A percentile compares a stretch with the other conserved stretches of the same genome.
These are phyloP conservation scores for Pseudoatta argentina DNA, from an alignment of 1,140 invertebrate genomes.

Conservation along the genomic window DNA sequence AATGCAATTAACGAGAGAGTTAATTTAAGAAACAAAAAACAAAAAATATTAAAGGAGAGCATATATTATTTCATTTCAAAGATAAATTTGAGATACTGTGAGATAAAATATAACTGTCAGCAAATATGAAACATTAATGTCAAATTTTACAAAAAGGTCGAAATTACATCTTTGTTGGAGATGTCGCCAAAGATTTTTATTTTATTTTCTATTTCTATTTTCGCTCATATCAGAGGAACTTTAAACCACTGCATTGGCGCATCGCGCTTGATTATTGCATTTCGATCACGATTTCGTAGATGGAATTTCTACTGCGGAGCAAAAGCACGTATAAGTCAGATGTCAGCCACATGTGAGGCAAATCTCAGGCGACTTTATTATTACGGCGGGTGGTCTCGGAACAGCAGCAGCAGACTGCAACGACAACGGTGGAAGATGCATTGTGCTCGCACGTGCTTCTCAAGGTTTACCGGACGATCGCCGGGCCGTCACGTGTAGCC, in stretches of 20 bases:
- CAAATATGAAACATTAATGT: background rate
- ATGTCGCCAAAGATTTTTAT: background rate
- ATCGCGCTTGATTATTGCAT: constrained; percentile 17
- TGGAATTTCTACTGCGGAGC: background rate
- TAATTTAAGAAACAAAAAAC: background rate
- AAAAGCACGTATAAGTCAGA: background rate
- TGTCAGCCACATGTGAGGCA: constrained; percentile 21
- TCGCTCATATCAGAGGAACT: background rate
- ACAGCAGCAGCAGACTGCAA: background rate
- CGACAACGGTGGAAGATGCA: background rate
- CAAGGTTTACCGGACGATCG: constrained; percentile 14
- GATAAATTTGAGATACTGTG: background rate
- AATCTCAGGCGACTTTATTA: constrained; percentile 60
- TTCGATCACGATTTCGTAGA: background rate
- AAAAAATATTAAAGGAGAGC: background rate
- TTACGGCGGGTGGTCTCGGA: constrained; percentile 35
- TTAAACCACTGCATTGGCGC: too few species aligned
- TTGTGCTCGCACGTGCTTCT: constrained; percentile 26
- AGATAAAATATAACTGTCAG: background rate
- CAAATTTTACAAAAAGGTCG: background rate
- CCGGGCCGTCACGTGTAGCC: constrained; percentile 54
- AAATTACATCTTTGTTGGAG: background rate
- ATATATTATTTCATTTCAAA: background rate
- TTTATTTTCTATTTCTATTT: background rate
- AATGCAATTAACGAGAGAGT: background rate